Conservation (phyloP, 2,113 vertebrate species). For the Chaetodon trifascialis region DNA sequence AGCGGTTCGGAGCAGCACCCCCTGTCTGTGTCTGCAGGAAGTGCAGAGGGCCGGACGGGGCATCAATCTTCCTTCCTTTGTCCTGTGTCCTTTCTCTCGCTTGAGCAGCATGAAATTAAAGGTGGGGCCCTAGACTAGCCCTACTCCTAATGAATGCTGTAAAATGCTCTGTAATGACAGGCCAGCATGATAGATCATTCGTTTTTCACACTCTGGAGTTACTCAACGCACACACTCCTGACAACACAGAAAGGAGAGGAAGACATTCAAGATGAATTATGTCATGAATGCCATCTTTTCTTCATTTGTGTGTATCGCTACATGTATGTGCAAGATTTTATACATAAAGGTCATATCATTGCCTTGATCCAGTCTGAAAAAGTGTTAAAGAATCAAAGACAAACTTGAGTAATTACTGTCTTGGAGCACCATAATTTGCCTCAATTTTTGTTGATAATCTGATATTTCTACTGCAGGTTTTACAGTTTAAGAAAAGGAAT, state of each 20-base stretch:
- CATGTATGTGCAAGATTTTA: neutral
- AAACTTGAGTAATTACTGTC: neutral
- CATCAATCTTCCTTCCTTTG: conserved; percentile 84
- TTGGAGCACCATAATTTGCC: neutral
- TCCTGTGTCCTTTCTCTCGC: conserved; percentile 79
- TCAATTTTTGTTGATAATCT: neutral
- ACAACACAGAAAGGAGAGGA: conserved; percentile 22
- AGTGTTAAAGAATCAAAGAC: neutral
- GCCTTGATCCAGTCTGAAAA: neutral
- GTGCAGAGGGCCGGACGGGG: conserved; percentile 45
- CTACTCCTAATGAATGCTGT: conserved; percentile 78
- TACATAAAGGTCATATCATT: neutral
- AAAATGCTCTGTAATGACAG: conserved; percentile 81
- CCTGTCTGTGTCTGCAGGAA: conserved; percentile 62
- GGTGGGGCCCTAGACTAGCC: conserved; percentile 76
- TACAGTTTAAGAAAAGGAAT: neutral
- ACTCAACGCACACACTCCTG: conserved; percentile 35
- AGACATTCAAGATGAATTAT: neutral
- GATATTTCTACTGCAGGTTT: neutral
- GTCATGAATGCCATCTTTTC: conserved; percentile 4
- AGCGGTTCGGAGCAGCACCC: conserved; percentile 47
- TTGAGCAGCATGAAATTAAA: conserved; percentile 86
- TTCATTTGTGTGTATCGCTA: conserved; percentile 3
- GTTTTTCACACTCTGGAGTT: conserved; percentile 70
- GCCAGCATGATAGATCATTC: conserved; percentile 74